phyloP scores from a whole-genome alignment of 2,888 invertebrate species.

The Acronicta aceris region DNA sequence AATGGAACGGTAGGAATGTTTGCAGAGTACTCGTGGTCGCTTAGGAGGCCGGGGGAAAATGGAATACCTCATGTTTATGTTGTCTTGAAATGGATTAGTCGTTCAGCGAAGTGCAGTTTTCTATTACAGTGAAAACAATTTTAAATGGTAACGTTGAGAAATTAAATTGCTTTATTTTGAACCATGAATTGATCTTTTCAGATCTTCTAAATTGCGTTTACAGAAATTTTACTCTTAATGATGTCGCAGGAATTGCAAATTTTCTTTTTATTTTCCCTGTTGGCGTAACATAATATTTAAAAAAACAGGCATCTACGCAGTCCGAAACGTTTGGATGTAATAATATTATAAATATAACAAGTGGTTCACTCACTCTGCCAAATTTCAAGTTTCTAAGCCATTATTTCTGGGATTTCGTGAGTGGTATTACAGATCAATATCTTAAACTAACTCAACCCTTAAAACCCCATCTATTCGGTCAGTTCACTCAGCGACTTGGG shows the following conservation, averaged over 20 bases:
- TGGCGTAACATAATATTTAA: too few species aligned
- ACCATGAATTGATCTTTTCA: neutral
- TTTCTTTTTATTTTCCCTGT: neutral
- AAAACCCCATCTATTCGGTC: neutral
- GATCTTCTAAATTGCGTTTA: neutral
- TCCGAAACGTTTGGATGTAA: too few species aligned
- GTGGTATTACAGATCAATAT: too few species aligned
- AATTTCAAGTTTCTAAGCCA: too few species aligned
- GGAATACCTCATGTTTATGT: constrained; percentile 57
- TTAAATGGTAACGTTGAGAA: constrained; percentile 19
- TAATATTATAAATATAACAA: too few species aligned
- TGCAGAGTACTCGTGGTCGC: constrained; percentile 62
- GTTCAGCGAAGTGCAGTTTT: constrained; percentile 47
- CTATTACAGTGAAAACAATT: constrained; percentile 33
- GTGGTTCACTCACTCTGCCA: too few species aligned
- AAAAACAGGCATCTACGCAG: too few species aligned
- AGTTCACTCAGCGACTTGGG: constrained; percentile 5
- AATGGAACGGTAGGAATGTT: constrained; percentile 74
- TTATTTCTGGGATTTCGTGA: too few species aligned
- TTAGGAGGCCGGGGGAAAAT: constrained; percentile 54
- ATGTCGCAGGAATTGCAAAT: too few species aligned
- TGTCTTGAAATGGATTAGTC: constrained; percentile 60
- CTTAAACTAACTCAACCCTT: neutral
- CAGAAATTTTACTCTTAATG: too few species aligned
- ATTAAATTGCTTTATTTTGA: constrained; percentile 6